Evolutionary conservation across 2,888 invertebrate genomes (phyloP).

Genomic region (Ephialtes manifestator): DNA sequence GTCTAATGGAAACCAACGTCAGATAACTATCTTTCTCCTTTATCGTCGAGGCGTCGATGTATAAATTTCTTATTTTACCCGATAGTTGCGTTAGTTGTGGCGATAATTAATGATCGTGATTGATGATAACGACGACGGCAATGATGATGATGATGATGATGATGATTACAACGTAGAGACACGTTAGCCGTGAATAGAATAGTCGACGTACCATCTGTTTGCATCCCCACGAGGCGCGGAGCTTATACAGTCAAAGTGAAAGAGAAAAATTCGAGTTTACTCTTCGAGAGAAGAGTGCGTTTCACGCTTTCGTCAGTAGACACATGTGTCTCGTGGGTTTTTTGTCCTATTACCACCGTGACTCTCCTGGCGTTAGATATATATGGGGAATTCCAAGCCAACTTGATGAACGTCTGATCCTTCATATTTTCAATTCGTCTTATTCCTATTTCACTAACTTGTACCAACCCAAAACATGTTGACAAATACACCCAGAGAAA

Average conservation of each 20-base stretch:
- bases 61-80: constrained; percentile 53
- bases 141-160: constrained; percentile 47
- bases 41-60: constrained; percentile 31
- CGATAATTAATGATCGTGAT: constrained; percentile 61
- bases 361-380: constrained; percentile 34
- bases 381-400: neutral
- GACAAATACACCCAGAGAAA: too few relatives aligned
- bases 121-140: constrained; percentile 60
- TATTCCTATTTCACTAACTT: too few relatives aligned
- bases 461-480: too few relatives aligned
- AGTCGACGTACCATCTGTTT: constrained; percentile 58
- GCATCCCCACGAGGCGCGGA: constrained; percentile 58
- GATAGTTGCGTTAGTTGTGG: constrained; percentile 49
- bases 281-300: constrained; percentile 31
- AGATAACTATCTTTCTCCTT: neutral
- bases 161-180: constrained; percentile 55
- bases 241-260: constrained; percentile 10
- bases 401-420: neutral
- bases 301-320: constrained; percentile 33
- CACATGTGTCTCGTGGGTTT: constrained; percentile 62
- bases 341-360: constrained; percentile 54
- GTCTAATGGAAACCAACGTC: constrained; percentile 12
- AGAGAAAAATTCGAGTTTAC: constrained; percentile 41
- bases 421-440: too few relatives aligned
- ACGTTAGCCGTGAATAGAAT: constrained; percentile 57